A percentile compares a stretch with the other conserved stretches of the same genome.
phyloP scores from a whole-genome alignment of 1,140 invertebrate genomes.

The Gyrodactylus salaris region DNA sequence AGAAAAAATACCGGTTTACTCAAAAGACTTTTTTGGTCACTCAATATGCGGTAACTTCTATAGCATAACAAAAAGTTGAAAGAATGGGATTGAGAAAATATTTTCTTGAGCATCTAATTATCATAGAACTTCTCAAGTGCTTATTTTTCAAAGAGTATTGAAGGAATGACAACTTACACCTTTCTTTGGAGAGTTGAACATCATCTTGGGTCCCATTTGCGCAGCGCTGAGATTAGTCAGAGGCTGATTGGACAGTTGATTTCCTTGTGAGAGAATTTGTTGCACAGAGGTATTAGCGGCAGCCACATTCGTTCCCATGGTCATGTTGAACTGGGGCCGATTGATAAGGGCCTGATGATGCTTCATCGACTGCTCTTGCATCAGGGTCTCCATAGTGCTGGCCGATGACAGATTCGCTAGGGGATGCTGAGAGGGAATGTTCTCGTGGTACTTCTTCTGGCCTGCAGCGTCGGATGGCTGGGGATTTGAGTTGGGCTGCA shows the following conservation, averaged over 20 bases:
- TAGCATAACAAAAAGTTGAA: no score
- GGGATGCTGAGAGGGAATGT: no score
- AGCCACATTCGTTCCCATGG: background rate
- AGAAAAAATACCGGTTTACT: no score
- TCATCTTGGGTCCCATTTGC: background rate
- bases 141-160: no score
- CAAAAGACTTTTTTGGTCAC: no score
- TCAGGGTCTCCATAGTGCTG: background rate
- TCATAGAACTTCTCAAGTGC: no score
- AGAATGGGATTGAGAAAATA: no score
- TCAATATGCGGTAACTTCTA: no score
- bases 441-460: background rate
- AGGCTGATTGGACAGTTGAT: background rate
- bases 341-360: background rate
- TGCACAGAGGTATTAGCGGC: background rate
- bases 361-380: background rate
- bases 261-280: background rate
- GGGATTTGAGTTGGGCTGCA: background rate
- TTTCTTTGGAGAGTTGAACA: background rate
- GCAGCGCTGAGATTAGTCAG: background rate
- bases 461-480: background rate
- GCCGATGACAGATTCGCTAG: background rate
- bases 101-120: no score
- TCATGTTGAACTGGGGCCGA: background rate
- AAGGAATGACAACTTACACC: no score